phyloP scores from a whole-genome alignment of 35 echinoderm and acorn worm genomes.

The Antedon bifida region DNA sequence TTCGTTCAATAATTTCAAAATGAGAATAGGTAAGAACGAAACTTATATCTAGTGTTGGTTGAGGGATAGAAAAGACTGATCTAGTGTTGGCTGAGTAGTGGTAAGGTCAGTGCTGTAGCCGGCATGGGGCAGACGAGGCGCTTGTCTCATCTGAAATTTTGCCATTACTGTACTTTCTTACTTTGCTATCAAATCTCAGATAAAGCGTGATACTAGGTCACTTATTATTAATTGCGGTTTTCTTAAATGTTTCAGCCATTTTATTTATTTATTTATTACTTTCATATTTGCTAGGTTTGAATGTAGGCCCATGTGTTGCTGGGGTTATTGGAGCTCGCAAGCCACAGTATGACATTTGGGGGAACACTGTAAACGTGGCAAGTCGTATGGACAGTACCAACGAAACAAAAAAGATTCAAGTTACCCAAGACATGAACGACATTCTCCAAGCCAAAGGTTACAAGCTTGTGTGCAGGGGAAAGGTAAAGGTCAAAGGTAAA shows the following conservation, averaged over 20 bases:
- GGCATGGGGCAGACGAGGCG: no score
- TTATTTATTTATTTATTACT: neutral
- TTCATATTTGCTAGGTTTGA: constrained; percentile 47
- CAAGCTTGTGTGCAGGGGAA: constrained; percentile 41
- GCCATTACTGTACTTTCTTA: no score
- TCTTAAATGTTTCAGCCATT: no score
- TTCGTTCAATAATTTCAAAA: constrained; percentile 97
- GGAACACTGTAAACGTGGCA: constrained; percentile 94
- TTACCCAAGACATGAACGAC: constrained; percentile 73
- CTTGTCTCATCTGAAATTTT: no score
- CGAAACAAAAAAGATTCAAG: constrained; percentile 78
- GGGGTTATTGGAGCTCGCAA: constrained; percentile 96
- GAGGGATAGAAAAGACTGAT: neutral
- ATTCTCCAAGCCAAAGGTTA: constrained; percentile 61
- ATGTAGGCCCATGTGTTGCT: constrained; percentile 75
- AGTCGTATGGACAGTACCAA: constrained; percentile 96
- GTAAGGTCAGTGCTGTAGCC: no score
- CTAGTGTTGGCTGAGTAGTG: neutral
- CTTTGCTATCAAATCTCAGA: no score
- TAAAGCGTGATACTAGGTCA: no score
- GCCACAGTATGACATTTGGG: constrained; percentile 99
- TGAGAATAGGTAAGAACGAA: constrained; percentile 75
- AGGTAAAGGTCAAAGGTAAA: constrained; percentile 95
- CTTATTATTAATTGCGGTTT: no score
- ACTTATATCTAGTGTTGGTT: neutral